phyloP scores from a whole-genome alignment of 1,140 invertebrate genomes.

The Ptiloglossa arizonensis region DNA sequence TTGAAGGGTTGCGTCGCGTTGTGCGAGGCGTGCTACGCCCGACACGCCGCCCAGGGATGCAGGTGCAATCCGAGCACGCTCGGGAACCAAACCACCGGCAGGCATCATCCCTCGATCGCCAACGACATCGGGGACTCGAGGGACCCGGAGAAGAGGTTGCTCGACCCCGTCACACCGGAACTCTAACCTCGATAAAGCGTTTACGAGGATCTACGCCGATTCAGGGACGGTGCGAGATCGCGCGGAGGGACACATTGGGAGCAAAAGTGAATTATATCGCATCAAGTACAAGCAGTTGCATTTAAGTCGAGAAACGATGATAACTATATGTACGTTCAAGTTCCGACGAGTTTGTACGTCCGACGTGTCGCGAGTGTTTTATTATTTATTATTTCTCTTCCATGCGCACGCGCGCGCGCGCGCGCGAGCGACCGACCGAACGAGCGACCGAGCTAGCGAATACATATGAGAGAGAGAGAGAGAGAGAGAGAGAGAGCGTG shows the following conservation, averaged over 20 bases:
- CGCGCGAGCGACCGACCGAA: too few relatives aligned
- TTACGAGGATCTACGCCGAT: too few relatives aligned
- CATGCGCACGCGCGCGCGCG: constrained; percentile 38
- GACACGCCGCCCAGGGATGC: constrained; percentile 88
- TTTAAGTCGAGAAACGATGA: constrained; percentile 72
- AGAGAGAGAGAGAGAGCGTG: constrained; percentile 1
- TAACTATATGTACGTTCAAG: constrained; percentile 3
- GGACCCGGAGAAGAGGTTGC: constrained; percentile 78
- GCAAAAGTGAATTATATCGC: constrained; percentile 69
- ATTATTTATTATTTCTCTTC: constrained; percentile 65
- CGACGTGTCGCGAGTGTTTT: constrained; percentile 63
- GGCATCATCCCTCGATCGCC: constrained; percentile 78
- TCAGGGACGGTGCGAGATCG: constrained; percentile 75
- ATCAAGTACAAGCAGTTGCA: constrained; percentile 81
- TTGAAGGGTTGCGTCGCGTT: constrained; percentile 89
- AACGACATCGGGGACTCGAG: constrained; percentile 75
- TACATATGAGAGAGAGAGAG: too few relatives aligned
- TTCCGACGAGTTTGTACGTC: constrained; percentile 56
- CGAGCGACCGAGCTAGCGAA: too few relatives aligned
- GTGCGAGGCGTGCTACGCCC: constrained; percentile 91
- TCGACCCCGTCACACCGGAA: constrained; percentile 79
- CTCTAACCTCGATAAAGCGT: too few relatives aligned
- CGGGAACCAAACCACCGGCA: constrained; percentile 74
- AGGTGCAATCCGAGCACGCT: constrained; percentile 84
- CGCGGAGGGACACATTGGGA: constrained; percentile 67